These are phyloP conservation scores for Pseudomyrmex sp. DNA, from an alignment of 1,140 invertebrate species.

Conservation along the genomic window DNA sequence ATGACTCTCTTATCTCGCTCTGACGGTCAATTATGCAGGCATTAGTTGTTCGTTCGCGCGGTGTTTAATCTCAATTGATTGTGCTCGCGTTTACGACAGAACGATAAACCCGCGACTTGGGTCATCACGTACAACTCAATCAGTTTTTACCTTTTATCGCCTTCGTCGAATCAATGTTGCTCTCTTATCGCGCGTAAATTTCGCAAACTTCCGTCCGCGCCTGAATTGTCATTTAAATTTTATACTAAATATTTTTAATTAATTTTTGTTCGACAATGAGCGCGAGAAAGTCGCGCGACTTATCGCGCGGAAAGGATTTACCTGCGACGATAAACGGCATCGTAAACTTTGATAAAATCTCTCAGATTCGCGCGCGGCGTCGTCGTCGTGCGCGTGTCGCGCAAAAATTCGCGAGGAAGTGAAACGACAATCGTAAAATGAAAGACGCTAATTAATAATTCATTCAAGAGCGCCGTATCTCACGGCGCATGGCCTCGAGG, in stretches of 20 bases:
- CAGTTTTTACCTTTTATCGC: not conserved
- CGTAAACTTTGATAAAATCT: not conserved
- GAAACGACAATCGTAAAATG: not conserved
- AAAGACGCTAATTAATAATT: conserved; percentile 50
- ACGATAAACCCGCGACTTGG: not conserved
- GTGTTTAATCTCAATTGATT: conserved; percentile 31
- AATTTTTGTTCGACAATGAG: not conserved
- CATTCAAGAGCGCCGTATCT: conserved; percentile 48
- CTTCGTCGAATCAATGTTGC: not conserved
- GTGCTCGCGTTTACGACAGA: not conserved
- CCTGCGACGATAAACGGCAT: too few relatives aligned
- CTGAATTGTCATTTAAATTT: not conserved
- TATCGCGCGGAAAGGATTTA: not conserved
- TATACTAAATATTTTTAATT: not conserved
- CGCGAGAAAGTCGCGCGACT: not conserved
- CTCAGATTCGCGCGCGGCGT: not conserved
- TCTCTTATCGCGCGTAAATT: not conserved
- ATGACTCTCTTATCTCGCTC: conserved; percentile 23
- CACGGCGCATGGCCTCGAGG: conserved; percentile 1
- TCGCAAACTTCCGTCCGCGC: not conserved
- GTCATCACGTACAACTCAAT: not conserved
- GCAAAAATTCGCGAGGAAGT: not conserved
- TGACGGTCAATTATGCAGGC: conserved; percentile 18
- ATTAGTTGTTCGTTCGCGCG: not conserved
- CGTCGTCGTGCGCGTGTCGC: not conserved